Evolutionary conservation across 2,797 vertebrate genomes (phyloP).

Genomic region (Pseudochaenichthys georgianus): DNA sequence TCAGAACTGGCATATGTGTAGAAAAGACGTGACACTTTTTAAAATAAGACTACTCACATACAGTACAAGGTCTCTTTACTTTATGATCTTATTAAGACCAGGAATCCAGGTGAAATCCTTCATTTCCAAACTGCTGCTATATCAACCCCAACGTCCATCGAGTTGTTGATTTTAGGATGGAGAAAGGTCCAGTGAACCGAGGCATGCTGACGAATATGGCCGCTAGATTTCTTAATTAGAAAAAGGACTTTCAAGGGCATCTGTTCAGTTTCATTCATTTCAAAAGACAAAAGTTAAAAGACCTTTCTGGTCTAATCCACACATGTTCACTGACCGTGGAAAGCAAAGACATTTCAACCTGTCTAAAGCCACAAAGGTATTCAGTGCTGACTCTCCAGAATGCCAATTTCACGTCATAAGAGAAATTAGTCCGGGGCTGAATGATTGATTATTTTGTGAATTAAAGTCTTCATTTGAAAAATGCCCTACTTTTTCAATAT

Average conservation of each 20-base stretch:
- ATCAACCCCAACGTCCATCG: constrained; percentile 32
- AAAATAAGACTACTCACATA: constrained; percentile 19
- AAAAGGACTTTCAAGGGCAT: constrained; percentile 60
- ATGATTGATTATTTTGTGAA: constrained; percentile 10
- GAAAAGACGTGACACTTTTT: constrained; percentile 39
- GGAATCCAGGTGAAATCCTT: constrained; percentile 40
- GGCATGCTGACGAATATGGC: constrained; percentile 39
- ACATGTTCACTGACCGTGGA: constrained; percentile 45
- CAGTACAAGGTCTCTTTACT: not conserved
- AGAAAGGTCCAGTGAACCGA: constrained; percentile 22
- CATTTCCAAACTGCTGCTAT: constrained; percentile 26
- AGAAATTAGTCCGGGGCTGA: not conserved
- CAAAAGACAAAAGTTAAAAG: constrained; percentile 40
- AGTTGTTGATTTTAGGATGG: constrained; percentile 48
- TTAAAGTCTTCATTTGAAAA: not conserved
- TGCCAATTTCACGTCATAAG: not conserved
- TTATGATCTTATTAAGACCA: constrained; percentile 23
- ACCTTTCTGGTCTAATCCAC: constrained; percentile 44
- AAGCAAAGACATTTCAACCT: constrained; percentile 28
- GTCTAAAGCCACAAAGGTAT: not conserved
- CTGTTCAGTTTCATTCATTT: constrained; percentile 57
- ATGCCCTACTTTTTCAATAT: not conserved
- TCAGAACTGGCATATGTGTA: constrained; percentile 29
- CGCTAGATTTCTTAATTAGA: constrained; percentile 50
- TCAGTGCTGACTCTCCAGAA: not conserved